Conservation (phyloP, 2,113 vertebrate genomes). For the Gasterosteus aculeatus region DNA sequence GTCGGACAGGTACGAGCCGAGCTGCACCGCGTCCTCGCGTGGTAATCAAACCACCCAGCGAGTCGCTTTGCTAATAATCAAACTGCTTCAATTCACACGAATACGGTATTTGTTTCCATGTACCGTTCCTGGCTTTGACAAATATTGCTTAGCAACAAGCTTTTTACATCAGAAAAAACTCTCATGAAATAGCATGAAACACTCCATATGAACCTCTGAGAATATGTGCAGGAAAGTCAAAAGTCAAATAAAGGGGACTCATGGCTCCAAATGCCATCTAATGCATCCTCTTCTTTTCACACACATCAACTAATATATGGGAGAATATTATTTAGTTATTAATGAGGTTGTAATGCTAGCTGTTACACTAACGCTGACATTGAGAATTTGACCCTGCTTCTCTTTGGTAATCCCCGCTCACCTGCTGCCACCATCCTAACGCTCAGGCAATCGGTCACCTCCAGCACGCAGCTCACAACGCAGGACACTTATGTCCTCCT, state of each 20-base stretch:
- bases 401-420: conserved; percentile 46
- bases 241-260: conserved; percentile 13
- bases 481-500: conserved; percentile 35
- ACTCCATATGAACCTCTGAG: conserved; percentile 20
- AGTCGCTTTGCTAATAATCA: neutral
- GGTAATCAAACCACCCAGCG: conserved; percentile 1
- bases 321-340: neutral
- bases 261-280: conserved; percentile 13
- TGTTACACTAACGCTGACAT: conserved; percentile 2
- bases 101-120: neutral
- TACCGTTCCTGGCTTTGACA: conserved; percentile 13
- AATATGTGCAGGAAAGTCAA: conserved; percentile 2
- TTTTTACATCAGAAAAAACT: too few relatives aligned
- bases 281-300: conserved; percentile 17
- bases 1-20: conserved; percentile 98
- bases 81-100: conserved; percentile 6
- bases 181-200: conserved; percentile 41
- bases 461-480: conserved; percentile 27
- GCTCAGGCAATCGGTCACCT: conserved; percentile 38
- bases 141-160: conserved; percentile 46
- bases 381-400: conserved; percentile 43
- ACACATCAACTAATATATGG: neutral
- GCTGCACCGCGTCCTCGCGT: too few relatives aligned
- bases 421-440: conserved; percentile 40
- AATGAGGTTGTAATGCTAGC: conserved; percentile 8